These are phyloP conservation scores for Gallinago stenura DNA, from an alignment of 2,797 vertebrate species.

Conservation along the genomic window DNA sequence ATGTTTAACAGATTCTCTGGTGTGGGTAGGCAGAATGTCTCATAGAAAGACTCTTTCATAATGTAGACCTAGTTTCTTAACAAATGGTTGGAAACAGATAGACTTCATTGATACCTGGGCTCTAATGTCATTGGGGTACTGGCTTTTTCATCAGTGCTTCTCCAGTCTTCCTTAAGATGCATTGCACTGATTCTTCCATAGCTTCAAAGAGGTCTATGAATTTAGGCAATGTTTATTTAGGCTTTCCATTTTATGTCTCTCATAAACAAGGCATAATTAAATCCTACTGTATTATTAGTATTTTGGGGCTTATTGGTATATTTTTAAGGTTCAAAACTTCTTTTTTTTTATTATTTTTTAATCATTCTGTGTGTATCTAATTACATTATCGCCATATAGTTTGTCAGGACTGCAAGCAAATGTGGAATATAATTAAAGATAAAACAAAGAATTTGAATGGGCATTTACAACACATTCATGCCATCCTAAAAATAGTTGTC, in stretches of 20 bases:
- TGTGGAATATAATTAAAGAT: neutral
- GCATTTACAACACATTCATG: fast-evolving
- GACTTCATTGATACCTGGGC: neutral
- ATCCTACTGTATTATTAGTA: neutral
- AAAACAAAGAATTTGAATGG: neutral
- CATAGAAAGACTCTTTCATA: neutral
- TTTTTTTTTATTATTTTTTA: neutral
- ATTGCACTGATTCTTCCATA: neutral
- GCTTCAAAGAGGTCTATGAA: neutral
- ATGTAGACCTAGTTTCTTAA: neutral
- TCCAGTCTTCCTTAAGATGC: neutral
- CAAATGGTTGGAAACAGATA: neutral
- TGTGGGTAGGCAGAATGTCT: neutral
- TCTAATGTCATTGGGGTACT: neutral
- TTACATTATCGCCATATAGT: neutral
- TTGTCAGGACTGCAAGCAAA: neutral
- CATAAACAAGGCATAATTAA: neutral
- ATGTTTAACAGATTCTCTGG: neutral
- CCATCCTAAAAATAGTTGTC: neutral
- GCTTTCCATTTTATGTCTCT: neutral
- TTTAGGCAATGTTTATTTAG: neutral
- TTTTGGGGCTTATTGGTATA: neutral
- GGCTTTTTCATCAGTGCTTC: neutral
- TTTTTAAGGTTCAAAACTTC: neutral
- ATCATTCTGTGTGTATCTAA: neutral